phyloP scores from a whole-genome alignment of 1,140 invertebrate genomes.

The Cylas formicarius region DNA sequence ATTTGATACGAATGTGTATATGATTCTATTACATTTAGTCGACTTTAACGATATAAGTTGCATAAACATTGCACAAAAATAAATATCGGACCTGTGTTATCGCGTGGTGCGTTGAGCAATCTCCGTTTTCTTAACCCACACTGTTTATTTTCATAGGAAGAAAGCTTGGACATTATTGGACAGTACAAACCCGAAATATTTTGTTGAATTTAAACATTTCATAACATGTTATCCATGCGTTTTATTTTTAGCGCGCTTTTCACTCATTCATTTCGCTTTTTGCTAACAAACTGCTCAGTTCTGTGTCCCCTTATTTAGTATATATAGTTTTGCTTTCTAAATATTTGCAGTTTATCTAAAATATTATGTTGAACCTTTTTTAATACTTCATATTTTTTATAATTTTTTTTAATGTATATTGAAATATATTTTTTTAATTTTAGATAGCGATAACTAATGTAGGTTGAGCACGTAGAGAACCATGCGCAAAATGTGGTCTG shows the following conservation, averaged over 20 bases:
- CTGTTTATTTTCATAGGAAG: constrained; percentile 60
- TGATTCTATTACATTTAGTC: background rate
- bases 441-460: constrained; percentile 24
- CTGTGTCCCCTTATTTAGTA: no score
- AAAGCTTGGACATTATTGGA: constrained; percentile 73
- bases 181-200: constrained; percentile 75
- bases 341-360: no score
- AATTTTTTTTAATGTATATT: no score
- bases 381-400: background rate
- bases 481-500: constrained; percentile 71
- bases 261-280: no score
- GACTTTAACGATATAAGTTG: background rate
- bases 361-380: constrained; percentile 37
- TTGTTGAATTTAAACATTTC: no score
- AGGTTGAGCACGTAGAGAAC: constrained; percentile 53
- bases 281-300: no score
- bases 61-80: constrained; percentile 30
- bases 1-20: no score
- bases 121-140: constrained; percentile 30
- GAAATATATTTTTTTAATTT: constrained; percentile 22
- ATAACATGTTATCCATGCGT: no score
- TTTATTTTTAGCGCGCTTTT: no score
- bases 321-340: no score
- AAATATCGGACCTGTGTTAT: constrained; percentile 5
- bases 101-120: background rate